Base-by-base conservation (phyloP, 2,888 invertebrate species). In the Strigamia transsilvanica region DNA sequence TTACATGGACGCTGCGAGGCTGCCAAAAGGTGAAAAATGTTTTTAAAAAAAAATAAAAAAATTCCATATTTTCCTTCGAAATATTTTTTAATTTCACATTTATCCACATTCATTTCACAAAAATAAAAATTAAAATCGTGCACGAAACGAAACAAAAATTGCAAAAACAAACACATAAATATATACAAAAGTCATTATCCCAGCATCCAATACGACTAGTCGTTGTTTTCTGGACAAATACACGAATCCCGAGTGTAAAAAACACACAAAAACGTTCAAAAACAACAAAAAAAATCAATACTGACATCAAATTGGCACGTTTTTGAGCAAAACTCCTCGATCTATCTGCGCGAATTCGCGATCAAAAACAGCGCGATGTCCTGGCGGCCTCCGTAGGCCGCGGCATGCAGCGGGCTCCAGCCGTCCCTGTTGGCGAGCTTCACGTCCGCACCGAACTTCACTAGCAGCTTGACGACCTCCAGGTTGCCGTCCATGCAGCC, bases 381-480 rank as follows among this genome's bases (percentile, higher is more conserved):
- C 81, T 86, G 85, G 82, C 88, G 88, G 5, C 89, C 89, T 2
- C 87, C 87, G 81, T 86, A 88, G 5, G 87, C 87, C 0, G 89
- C 88, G 15, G 88, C 86, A 83, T 85, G 85, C 27, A 85, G 82
- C 13, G 85, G 85, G 66, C 86, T 87, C 88, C 88, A 88, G 1
- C 89, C 89, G 83, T 88, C 88, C 10, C 87, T 84, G 85, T 88
- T 88, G 7, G 88, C 87, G 82, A 88, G 85, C 78, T 86, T 85
- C 2, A 87, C 86, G 84, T 88, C 88, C 2, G 88, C 88, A 27
- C 88, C 88, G 83, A 87, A 87, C 84, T 86, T 86, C 79, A 88
- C 87, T 82, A 88, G 85, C 13, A 88, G 84, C 85, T 88, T 88
- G 80, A 88, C 88, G 27, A 88, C 85, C 84, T 88, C 88, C 66